phyloP scores from a whole-genome alignment of 1,140 invertebrate species.

The Eulimnadia texana region DNA sequence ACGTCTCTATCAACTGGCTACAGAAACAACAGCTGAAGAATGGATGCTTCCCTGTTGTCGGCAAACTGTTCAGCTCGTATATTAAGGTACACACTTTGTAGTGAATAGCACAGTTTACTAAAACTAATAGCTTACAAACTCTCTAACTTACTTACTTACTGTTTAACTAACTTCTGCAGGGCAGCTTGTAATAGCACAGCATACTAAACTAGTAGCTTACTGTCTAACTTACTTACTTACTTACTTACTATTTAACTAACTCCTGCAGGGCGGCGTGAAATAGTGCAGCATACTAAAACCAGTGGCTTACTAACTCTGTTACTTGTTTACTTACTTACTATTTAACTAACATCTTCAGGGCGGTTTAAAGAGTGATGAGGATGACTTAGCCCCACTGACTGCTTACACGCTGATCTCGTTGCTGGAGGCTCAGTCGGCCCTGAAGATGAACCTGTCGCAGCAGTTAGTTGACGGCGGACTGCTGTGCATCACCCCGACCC shows the following conservation, averaged over 20 bases:
- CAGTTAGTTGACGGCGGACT: not conserved
- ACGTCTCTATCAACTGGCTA: slow-evolving; percentile 32
- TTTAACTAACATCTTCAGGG: too few species aligned
- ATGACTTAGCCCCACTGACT: slow-evolving; percentile 40
- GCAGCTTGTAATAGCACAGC: too few species aligned
- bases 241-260: too few species aligned
- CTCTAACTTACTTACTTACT: too few species aligned
- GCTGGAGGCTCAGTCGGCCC: slow-evolving; percentile 33
- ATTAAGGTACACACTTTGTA: slow-evolving; percentile 12
- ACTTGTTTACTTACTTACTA: too few species aligned
- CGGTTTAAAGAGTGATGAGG: slow-evolving; percentile 38
- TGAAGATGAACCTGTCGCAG: not conserved
- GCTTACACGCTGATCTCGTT: slow-evolving; percentile 50
- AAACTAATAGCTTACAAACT: too few species aligned
- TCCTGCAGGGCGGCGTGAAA: too few species aligned
- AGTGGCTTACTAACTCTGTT: too few species aligned
- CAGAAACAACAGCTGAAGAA: slow-evolving; percentile 30
- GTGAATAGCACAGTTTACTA: too few species aligned
- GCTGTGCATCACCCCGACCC: not conserved
- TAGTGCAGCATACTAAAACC: too few species aligned
- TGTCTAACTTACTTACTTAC: too few species aligned
- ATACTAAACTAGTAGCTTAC: slow-evolving; percentile 2
- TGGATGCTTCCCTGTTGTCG: slow-evolving; percentile 39
- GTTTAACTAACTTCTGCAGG: too few species aligned
- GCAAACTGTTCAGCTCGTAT: slow-evolving; percentile 6